phyloP scores from a whole-genome alignment of 1,140 invertebrate species.

The Carcinoscorpius rotundicauda region DNA sequence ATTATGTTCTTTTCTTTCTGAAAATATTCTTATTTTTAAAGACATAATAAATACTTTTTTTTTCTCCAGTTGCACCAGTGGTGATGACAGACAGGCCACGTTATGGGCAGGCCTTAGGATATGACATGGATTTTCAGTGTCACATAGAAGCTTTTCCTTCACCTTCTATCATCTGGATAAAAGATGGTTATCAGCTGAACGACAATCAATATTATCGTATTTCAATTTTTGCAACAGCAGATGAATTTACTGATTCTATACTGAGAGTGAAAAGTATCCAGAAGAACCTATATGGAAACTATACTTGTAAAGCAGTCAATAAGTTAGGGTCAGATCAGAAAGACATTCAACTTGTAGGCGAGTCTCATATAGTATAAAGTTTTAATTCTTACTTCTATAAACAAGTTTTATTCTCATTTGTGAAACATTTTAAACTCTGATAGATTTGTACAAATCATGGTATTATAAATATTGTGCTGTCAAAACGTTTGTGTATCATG shows the following conservation, averaged over 20 bases:
- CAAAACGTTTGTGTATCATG: no score
- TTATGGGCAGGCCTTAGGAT: conserved; percentile 73
- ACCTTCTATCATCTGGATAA: conserved; percentile 77
- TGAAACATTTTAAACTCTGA: no score
- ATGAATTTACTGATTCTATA: conserved; percentile 80
- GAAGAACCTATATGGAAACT: conserved; percentile 74
- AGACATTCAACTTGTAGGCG: conserved; percentile 53
- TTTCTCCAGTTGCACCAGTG: conserved; percentile 54
- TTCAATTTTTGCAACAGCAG: conserved; percentile 79
- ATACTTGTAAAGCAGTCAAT: conserved; percentile 74
- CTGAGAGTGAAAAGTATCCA: conserved; percentile 78
- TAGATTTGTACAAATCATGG: no score
- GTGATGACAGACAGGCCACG: conserved; percentile 55
- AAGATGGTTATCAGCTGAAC: conserved; percentile 58
- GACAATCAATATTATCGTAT: conserved; percentile 81
- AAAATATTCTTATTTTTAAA: neutral
- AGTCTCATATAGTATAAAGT: neutral
- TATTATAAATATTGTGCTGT: no score
- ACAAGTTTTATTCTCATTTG: no score
- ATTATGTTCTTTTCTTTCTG: neutral
- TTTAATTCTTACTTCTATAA: no score
- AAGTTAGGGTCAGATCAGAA: conserved; percentile 65
- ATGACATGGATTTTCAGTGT: conserved; percentile 84
- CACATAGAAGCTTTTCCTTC: conserved; percentile 84
- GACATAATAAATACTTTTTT: neutral